These are phyloP conservation scores for Trissonchulus sp. DNA, from an alignment of 2,888 invertebrate genomes.

Conservation along the genomic window DNA sequence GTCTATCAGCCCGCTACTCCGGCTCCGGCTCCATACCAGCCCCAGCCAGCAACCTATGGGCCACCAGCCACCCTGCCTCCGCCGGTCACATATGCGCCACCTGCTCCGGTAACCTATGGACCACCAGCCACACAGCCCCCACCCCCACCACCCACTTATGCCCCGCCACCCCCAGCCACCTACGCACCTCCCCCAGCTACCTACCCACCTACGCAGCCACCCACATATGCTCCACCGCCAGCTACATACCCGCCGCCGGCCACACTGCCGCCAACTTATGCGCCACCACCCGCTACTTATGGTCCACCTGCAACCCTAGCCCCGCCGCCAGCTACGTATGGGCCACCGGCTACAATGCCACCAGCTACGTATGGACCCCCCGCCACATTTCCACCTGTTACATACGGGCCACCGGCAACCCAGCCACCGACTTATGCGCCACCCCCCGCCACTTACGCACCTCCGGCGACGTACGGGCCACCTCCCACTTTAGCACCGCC, in stretches of 20 bases:
- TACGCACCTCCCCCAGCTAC: background rate
- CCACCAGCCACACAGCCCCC: background rate
- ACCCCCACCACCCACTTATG: no score
- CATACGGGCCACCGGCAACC: background rate
- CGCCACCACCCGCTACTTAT: background rate
- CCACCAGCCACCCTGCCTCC: background rate
- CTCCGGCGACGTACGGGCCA: background rate
- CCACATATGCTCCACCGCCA: background rate
- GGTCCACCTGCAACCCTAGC: background rate
- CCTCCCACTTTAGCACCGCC: background rate
- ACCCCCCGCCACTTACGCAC: background rate
- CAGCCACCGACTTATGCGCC: background rate
- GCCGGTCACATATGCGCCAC: background rate
- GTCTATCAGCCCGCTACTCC: no score
- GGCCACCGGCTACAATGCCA: background rate
- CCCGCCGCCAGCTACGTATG: background rate
- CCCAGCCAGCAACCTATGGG: constrained; percentile 1
- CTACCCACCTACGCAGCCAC: background rate
- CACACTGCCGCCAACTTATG: background rate
- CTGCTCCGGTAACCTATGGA: background rate
- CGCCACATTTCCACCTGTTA: background rate
- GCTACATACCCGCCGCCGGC: background rate
- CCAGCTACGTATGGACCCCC: background rate
- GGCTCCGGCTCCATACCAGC: background rate
- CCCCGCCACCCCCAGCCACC: background rate